Conservation (phyloP, 2,113 vertebrate species). For the Rhinichthys klamathensis region DNA sequence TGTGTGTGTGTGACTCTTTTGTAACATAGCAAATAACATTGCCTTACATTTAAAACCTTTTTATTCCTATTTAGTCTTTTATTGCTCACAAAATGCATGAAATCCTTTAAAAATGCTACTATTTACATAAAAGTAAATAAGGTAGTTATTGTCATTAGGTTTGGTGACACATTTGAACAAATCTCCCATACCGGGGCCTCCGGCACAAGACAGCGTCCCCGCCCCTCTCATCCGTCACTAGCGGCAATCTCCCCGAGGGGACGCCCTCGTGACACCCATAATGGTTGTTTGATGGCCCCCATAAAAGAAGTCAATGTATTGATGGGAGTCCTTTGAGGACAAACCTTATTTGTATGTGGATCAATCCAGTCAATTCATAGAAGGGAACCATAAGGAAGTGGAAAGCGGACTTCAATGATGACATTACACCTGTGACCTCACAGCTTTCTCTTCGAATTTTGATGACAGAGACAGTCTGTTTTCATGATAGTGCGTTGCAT, state of each 20-base stretch:
- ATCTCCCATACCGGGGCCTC: slow-evolving; percentile 56
- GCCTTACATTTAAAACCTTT: neutral
- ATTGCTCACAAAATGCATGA: neutral
- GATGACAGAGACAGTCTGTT: slow-evolving; percentile 73
- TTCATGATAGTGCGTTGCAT: slow-evolving; percentile 71
- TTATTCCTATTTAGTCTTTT: neutral
- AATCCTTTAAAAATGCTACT: neutral
- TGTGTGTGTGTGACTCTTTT: neutral
- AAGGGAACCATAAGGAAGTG: slow-evolving; percentile 61
- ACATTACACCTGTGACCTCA: slow-evolving; percentile 75
- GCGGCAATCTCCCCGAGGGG: slow-evolving; percentile 83
- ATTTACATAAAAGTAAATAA: slow-evolving; percentile 39
- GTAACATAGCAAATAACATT: neutral
- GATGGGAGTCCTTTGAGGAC: slow-evolving; percentile 84
- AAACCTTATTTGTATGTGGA: slow-evolving; percentile 83
- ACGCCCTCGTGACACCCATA: slow-evolving; percentile 83
- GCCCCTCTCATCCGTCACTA: slow-evolving; percentile 85
- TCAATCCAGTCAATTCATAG: slow-evolving; percentile 88
- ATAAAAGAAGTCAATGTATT: slow-evolving; percentile 98
- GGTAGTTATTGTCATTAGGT: slow-evolving; percentile 27
- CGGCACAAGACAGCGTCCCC: slow-evolving; percentile 66
- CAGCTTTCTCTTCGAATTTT: slow-evolving; percentile 48
- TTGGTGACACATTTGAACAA: slow-evolving; percentile 53
- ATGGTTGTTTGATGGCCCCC: slow-evolving; percentile 95
- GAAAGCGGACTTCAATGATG: slow-evolving; percentile 59